Evolutionary conservation across 1,140 invertebrate genomes (phyloP), one percentile per base, ranked within the genome.

Genomic region (Doryteuthis pealeii): DNA sequence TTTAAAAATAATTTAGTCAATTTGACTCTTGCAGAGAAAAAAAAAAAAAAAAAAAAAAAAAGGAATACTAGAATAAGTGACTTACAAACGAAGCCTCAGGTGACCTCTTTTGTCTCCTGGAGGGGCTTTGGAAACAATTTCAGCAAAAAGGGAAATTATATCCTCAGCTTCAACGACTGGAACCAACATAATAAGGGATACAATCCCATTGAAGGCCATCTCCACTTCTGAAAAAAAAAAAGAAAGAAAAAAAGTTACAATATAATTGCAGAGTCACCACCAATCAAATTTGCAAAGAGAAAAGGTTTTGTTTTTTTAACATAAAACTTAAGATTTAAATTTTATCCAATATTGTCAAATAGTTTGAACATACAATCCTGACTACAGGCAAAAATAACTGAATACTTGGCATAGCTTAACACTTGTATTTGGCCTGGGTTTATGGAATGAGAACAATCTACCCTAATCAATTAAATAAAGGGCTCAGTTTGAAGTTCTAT

Each of bases 81-180:
- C 93, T 93, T 92, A 95, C 92, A 96, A 94, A 90, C 94, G 93
- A 22, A 98, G 86, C 79, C 94, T 93, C 58, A 95, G 91, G 73
- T 92, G 87, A 71, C 93, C 93, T 73, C 95, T 89, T 85, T 95
- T 95, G 74, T 92, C 91, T 35, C 92, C 81, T n/a, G 93, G 92
- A 2, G 94, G 93, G 2, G 94, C 92, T 90, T 97, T 97, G n/a
- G 92, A 92, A 75, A 98, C 89, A 88, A 97, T 96, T 87, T 98
- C 94, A 89, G 95, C 96, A 85, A 98, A 97, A 67, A 94, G 92
- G 71, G 95, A 86, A 76, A 97, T 94, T 77, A 97, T 92, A 83
- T 94, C 94, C 88, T 96, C 94, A n/a, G 93, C 94, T 76, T 94
- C 91, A 81, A 96, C 93, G 62, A 92, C 90, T 18, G 94, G 94